Evolutionary conservation across 2,113 vertebrate species (phyloP).

Genomic region (Phylloscopus trochilus): DNA sequence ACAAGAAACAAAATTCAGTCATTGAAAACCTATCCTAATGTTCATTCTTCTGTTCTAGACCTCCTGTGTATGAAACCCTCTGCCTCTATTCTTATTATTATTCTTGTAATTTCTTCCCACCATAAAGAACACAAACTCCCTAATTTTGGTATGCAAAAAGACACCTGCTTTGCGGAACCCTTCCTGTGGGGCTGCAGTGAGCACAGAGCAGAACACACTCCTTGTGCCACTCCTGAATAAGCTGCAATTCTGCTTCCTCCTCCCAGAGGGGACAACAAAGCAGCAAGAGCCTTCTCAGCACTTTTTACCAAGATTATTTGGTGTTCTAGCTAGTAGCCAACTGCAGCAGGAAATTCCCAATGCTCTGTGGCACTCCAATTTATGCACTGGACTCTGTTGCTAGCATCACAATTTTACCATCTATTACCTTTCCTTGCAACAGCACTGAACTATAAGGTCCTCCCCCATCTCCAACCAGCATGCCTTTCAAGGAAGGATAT

Average conservation of each 20-base stretch:
- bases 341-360: background rate
- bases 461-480: background rate
- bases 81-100: background rate
- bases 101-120: background rate
- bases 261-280: background rate
- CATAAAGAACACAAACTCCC: background rate
- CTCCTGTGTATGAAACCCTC: background rate
- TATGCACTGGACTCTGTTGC: background rate
- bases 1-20: background rate
- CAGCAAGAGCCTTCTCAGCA: background rate
- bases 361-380: background rate
- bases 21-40: background rate
- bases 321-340: background rate
- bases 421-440: background rate
- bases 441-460: background rate
- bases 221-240: background rate
- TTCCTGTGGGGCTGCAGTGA: background rate
- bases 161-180: background rate
- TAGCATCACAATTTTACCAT: background rate
- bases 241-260: background rate
- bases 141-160: background rate
- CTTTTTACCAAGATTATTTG: background rate
- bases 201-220: background rate
- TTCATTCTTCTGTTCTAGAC: background rate
- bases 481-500: background rate